Base-by-base conservation (phyloP, 2,113 vertebrate genomes). In the Typhlomys cinereus region DNA sequence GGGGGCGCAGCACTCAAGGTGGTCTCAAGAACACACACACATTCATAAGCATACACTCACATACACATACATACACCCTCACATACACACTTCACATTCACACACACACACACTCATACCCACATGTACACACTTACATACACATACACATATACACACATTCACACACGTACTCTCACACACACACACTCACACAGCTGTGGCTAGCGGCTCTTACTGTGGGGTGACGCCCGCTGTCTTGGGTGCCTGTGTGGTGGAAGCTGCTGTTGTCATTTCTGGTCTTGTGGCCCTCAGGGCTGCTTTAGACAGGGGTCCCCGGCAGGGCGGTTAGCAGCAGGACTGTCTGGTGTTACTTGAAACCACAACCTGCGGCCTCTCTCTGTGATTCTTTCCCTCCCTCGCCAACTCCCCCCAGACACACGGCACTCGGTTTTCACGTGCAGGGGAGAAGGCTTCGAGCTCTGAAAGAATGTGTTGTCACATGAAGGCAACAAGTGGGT, bases 211-310 rank as follows among this genome's bases (percentile, higher is more conserved):
- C 0, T 48, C 41, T 57, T 20, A 64, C 74, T 2, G 2, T 15
- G 4, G 27, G 61, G n/a, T 73, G 1, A 21, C 39, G 44, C 31
- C 88, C 29, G 36, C 64, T 0, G 0, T 39, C 44, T 62, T 66
- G 67, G 7, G 15, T 12, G 11, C 6, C 23, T 6, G 7, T 36
- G 23, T 7, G 0, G 59, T 18, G 5, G 6, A 10, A 4, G 61
- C 54, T 9, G 31, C 3, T 18, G 1, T 15, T 17, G 6, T 17
- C 4, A 2, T 76, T 23, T 1, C 0, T 9, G 12, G 13, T 23
- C 5, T 29, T 31, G 71, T 62, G 52, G 20, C 0, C 1, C 4
- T 46, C 34, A 13, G 62, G n/a, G 31, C n/a, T 41, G 70, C 34
- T 1, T 1, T 7, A 23, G 50, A 3, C 3, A 29, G 18, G 2